These are phyloP conservation scores for Drosophila trapezifrons DNA, from an alignment of 1,140 invertebrate genomes.

Conservation along the genomic window DNA sequence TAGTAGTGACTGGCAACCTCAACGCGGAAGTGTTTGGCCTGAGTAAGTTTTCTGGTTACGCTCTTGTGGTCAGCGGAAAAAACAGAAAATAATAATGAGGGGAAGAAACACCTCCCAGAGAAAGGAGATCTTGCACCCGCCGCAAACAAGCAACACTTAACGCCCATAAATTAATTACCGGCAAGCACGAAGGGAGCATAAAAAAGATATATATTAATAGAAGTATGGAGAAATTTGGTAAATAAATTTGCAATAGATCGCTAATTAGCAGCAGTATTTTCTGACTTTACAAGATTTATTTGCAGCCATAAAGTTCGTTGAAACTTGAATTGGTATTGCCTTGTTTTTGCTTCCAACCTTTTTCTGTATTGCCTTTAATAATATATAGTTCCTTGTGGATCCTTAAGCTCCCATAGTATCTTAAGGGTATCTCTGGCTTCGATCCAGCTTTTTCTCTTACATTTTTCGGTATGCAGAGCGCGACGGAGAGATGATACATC, in stretches of 20 bases:
- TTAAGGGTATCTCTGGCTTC: constrained; percentile 5
- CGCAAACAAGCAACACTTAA: constrained; percentile 72
- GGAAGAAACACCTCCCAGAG: constrained; percentile 7
- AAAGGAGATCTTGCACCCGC: constrained; percentile 18
- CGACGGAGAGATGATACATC: constrained; percentile 32
- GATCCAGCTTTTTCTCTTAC: background rate
- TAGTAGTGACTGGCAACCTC: background rate
- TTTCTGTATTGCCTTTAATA: too few species aligned
- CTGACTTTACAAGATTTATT: background rate
- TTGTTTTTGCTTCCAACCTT: background rate
- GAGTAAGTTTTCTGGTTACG: constrained; percentile 48
- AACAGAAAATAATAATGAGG: constrained; percentile 3
- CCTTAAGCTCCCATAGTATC: too few species aligned
- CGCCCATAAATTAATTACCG: constrained; percentile 72
- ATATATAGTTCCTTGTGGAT: background rate
- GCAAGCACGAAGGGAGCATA: constrained; percentile 39
- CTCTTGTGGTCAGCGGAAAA: constrained; percentile 20
- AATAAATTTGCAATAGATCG: constrained; percentile 10
- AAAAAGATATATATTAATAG: background rate
- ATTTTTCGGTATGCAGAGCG: constrained; percentile 34
- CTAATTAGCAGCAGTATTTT: constrained; percentile 22
- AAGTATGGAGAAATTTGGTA: background rate
- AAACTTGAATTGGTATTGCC: too few species aligned
- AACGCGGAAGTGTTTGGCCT: constrained; percentile 46
- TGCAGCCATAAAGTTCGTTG: background rate